Base-by-base conservation (phyloP, 1,140 invertebrate species). In the Drosophila trapezifrons region DNA sequence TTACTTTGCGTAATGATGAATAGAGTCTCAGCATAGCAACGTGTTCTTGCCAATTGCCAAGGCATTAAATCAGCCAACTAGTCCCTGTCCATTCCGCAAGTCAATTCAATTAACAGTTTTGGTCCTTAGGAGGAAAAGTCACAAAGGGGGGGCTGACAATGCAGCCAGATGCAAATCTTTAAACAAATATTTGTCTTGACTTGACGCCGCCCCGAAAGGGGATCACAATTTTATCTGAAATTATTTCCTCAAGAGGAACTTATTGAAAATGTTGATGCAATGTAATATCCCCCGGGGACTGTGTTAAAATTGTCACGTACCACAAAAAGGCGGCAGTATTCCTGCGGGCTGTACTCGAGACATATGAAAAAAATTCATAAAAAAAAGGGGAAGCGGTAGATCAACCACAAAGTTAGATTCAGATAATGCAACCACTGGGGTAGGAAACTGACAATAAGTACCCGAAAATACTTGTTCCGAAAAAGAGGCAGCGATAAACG, bases 231-330 rank as follows among this genome's bases (percentile, higher is more conserved):
- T 54, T 67, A 59, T 67, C 62, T 10, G 25, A 18, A 76, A 49
- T 22, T 49, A 69, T 42, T 60, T 69, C 25, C 37, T n/a, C 5
- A 45, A 37, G 20, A 38, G 38, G 43, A 20, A 43, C 3, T 49
- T 65, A 70, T 59, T 74, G 64, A 47, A 70, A 63, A 69, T 67
- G 56, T 59, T 71, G 69, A 64, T 29, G 42, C 42, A 38, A 70
- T 56, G 66, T 37, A 20, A 37, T 18, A 40, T 15, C 59, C 25
- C 35, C 55, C 17, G 15, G 73, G 56, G 25, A 58, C 25, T 83
- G 81, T 62, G 87, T 67, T 66, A 76, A 90, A 83, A 90, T 89
- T 90, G 86, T 90, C 86, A 86, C 86, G 86, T 86, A 89, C 85
- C 69, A 72, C 69, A 60, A 74, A 66, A 35, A 42, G 43, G 38